Conservation (phyloP, 2,113 vertebrate genomes). For the Amazona guildingii region DNA sequence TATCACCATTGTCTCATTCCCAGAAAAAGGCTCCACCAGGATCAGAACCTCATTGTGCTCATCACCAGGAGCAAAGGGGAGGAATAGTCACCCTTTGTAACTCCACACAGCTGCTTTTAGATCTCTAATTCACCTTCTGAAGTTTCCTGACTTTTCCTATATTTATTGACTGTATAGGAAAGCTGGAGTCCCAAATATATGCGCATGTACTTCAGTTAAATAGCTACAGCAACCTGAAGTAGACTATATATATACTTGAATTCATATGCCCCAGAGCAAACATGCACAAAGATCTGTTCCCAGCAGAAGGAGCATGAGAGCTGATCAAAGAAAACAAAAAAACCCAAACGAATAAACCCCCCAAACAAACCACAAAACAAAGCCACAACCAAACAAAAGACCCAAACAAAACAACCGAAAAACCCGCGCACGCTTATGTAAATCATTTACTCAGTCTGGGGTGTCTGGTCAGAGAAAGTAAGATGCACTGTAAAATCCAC, state of each 20-base stretch:
- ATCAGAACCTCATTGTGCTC: not conserved
- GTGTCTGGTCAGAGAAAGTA: not conserved
- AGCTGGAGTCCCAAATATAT: not conserved
- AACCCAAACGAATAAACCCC: not conserved
- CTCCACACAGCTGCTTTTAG: not conserved
- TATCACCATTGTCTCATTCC: not conserved
- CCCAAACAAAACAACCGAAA: not conserved
- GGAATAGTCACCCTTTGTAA: not conserved
- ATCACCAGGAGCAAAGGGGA: not conserved
- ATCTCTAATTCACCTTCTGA: not conserved
- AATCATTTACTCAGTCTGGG: not conserved
- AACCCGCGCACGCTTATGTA: accelerated
- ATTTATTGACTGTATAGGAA: not conserved
- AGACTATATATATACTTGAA: not conserved
- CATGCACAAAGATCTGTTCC: not conserved
- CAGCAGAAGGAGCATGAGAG: not conserved
- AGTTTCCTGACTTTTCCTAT: not conserved
- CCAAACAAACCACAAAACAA: not conserved
- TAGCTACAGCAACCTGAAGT: not conserved
- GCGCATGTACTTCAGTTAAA: not conserved
- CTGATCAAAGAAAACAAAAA: not conserved
- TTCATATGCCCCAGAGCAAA: not conserved
- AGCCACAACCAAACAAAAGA: too few relatives aligned
- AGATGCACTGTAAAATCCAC: not conserved
- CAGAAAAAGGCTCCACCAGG: not conserved